phyloP scores from a whole-genome alignment of 2,113 vertebrate species.

The Tor tambroides region DNA sequence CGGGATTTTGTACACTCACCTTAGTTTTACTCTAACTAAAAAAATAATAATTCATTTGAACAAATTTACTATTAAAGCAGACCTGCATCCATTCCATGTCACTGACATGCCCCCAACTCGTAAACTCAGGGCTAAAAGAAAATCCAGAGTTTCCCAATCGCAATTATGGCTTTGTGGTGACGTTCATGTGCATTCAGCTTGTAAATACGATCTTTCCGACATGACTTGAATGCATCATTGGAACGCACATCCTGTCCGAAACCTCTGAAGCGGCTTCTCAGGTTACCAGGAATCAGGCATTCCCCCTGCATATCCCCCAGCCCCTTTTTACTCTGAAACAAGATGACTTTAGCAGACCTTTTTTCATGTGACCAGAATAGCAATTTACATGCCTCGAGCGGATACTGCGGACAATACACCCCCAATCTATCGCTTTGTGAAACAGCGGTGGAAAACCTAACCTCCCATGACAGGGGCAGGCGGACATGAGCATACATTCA shows the following conservation, averaged over 20 bases:
- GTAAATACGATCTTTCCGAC: neutral
- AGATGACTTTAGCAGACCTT: slow-evolving; percentile 69
- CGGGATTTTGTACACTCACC: no score
- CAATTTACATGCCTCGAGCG: slow-evolving; percentile 61
- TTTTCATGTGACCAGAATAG: slow-evolving; percentile 67
- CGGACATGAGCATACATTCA: slow-evolving; percentile 11
- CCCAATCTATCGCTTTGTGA: slow-evolving; percentile 13
- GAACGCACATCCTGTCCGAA: slow-evolving; percentile 50
- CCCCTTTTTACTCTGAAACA: slow-evolving; percentile 59
- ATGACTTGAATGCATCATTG: neutral
- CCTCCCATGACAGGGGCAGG: neutral
- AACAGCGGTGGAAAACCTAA: slow-evolving; percentile 39
- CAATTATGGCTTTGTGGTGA: neutral
- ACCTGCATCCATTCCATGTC: no score
- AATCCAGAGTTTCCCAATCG: neutral
- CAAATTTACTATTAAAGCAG: neutral
- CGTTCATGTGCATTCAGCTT: neutral
- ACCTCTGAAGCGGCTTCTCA: slow-evolving; percentile 63
- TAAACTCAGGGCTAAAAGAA: no score
- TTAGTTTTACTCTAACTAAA: no score
- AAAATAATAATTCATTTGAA: no score
- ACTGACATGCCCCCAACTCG: no score
- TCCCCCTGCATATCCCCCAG: slow-evolving; percentile 28
- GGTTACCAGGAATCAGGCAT: slow-evolving; percentile 57
- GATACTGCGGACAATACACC: slow-evolving; percentile 42